phyloP scores from a whole-genome alignment of 2,888 invertebrate species.

The Tenthredo mesomela region DNA sequence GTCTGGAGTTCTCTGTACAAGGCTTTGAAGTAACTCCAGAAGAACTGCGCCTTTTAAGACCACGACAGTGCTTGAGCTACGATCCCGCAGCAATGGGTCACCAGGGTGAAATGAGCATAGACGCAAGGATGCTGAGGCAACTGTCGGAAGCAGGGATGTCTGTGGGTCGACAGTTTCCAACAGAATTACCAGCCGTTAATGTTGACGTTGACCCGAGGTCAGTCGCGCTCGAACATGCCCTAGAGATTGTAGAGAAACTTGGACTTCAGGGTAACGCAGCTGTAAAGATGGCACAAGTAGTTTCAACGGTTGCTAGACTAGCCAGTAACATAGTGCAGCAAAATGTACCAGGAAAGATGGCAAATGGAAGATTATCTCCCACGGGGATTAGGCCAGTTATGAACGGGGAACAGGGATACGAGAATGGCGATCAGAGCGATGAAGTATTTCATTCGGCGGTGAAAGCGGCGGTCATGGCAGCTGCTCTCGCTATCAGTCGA shows the following conservation, averaged over 20 bases:
- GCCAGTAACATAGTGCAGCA: conserved; percentile 72
- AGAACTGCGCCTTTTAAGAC: conserved; percentile 76
- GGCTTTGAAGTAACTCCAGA: conserved; percentile 82
- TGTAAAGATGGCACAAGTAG: conserved; percentile 77
- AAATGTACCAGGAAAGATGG: conserved; percentile 54
- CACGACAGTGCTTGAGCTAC: conserved; percentile 71
- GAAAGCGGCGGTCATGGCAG: conserved; percentile 70
- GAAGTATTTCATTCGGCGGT: conserved; percentile 67
- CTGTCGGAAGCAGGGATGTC: conserved; percentile 86
- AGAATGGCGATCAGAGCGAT: conserved; percentile 49
- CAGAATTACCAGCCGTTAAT: conserved; percentile 83
- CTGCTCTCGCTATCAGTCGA: conserved; percentile 67
- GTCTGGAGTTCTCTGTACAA: conserved; percentile 85
- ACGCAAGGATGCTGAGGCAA: conserved; percentile 83
- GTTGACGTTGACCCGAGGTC: conserved; percentile 78
- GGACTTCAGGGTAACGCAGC: conserved; percentile 75
- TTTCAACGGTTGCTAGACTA: conserved; percentile 74
- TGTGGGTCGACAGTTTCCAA: conserved; percentile 83
- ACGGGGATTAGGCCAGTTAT: conserved; percentile 21
- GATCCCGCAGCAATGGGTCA: conserved; percentile 65
- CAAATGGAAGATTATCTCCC: conserved; percentile 63
- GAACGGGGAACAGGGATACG: conserved; percentile 56
- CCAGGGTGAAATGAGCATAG: conserved; percentile 83
- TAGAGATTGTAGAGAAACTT: conserved; percentile 73
- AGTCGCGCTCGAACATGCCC: conserved; percentile 72